Evolutionary conservation across 92 coral and sea anemone genomes (phyloP).

Genomic region (Actinostola sp.): DNA sequence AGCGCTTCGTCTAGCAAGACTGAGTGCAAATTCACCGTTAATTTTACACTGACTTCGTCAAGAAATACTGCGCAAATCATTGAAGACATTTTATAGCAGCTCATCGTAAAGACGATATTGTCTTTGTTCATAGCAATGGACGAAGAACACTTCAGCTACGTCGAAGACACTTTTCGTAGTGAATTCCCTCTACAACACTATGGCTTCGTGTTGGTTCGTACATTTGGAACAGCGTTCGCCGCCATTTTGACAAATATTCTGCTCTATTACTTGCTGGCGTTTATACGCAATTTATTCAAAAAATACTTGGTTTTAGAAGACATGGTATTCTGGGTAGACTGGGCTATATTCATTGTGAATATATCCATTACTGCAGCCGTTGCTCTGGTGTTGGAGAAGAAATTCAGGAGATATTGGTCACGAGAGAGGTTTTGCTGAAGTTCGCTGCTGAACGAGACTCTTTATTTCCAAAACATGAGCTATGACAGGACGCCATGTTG

Average conservation of each 20-base stretch:
- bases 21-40: no score
- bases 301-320: conserved; percentile 26
- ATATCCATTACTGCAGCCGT: conserved; percentile 26
- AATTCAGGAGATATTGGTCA: conserved; percentile 35
- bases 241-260: conserved; percentile 25
- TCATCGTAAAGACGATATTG: no score
- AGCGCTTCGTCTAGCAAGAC: no score
- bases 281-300: conserved; percentile 18
- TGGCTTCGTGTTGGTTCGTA: conserved; percentile 14
- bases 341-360: conserved; percentile 13
- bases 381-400: conserved; percentile 24
- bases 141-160: conserved; percentile 27
- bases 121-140: conserved; percentile 44
- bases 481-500: background rate
- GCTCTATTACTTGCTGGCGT: conserved; percentile 4
- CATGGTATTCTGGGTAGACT: conserved; percentile 24
- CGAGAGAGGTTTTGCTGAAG: conserved; percentile 34
- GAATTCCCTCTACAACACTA: conserved; percentile 28
- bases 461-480: conserved; percentile 15
- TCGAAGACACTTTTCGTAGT: conserved; percentile 33
- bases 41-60: no score
- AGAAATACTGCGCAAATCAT: no score
- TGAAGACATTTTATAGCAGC: no score
- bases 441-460: conserved; percentile 27
- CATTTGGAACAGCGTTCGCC: conserved; percentile 27